A percentile compares a stretch with the other conserved stretches of the same genome.
phyloP scores from a whole-genome alignment of 2,797 vertebrate species.

The Cyclopterus lumpus region DNA sequence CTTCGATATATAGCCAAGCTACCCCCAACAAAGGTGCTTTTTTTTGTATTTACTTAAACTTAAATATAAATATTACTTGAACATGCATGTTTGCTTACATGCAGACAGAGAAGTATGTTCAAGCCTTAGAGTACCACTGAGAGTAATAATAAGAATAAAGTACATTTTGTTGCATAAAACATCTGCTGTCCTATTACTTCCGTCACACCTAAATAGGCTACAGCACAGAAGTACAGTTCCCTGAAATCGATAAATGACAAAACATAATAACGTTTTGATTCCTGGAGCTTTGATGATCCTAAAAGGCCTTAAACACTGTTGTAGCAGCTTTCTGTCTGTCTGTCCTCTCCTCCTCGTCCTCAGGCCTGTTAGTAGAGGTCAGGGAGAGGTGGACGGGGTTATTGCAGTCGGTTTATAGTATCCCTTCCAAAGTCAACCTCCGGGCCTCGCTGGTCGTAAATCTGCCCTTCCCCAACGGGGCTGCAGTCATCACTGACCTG shows the following conservation, averaged over 20 bases:
- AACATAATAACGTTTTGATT: background rate
- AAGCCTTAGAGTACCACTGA: background rate
- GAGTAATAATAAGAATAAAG: background rate
- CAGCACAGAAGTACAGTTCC: background rate
- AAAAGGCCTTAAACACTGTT: background rate
- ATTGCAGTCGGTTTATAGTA: constrained; percentile 31
- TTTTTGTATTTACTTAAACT: too few relatives aligned
- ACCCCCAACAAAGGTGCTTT: background rate
- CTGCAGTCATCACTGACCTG: constrained; percentile 61
- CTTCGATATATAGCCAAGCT: background rate
- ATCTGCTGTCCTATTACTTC: background rate
- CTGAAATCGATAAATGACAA: background rate
- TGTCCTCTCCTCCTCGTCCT: background rate
- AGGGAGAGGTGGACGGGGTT: constrained; percentile 48
- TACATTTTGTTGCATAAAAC: background rate
- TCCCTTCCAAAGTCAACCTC: constrained; percentile 55
- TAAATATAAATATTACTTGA: too few relatives aligned
- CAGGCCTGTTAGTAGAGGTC: constrained; percentile 43
- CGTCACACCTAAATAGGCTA: too few relatives aligned
- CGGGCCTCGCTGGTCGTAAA: constrained; percentile 68
- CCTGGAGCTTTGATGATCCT: background rate
- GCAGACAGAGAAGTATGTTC: too few relatives aligned
- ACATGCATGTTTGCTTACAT: background rate
- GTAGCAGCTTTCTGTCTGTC: background rate
- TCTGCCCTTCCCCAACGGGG: constrained; percentile 47